Percentiles rank a stretch among this genome's conserved stretches.
Evolutionary conservation across 2,797 vertebrate genomes (phyloP).

Genomic region (Peromyscus attwateri): DNA sequence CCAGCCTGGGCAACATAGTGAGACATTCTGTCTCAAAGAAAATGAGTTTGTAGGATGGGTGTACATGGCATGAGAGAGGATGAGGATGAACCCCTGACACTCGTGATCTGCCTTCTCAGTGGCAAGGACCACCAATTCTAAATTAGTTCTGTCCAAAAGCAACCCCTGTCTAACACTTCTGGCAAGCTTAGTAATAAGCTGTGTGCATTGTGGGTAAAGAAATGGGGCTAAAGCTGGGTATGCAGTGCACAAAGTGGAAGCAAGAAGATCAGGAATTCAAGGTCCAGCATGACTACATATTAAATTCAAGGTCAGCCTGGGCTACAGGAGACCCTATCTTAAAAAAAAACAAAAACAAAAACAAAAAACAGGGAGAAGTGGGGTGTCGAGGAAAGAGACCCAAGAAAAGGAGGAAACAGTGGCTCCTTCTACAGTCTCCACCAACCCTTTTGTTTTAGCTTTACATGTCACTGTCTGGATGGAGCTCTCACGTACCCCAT

Average conservation of each 20-base stretch:
- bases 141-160: not conserved
- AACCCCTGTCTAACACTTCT: not conserved
- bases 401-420: not conserved
- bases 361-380: not conserved
- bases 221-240: too few relatives aligned
- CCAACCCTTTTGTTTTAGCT: not conserved
- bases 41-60: not conserved
- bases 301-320: not conserved
- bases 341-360: not conserved
- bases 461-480: not conserved
- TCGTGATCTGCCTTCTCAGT: not conserved
- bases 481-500: rapidly evolving
- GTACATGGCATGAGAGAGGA: not conserved
- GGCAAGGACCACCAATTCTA: not conserved
- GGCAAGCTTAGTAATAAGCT: not conserved
- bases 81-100: not conserved
- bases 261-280: not conserved
- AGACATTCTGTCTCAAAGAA: not conserved
- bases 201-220: not conserved
- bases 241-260: not conserved
- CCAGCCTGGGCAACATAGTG: not conserved
- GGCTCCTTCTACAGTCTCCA: not conserved
- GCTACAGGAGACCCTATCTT: not conserved
- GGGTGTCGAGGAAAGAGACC: not conserved
- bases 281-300: not conserved